Evolutionary conservation across 2,797 vertebrate genomes (phyloP).

Genomic region (Acanthornis magna): DNA sequence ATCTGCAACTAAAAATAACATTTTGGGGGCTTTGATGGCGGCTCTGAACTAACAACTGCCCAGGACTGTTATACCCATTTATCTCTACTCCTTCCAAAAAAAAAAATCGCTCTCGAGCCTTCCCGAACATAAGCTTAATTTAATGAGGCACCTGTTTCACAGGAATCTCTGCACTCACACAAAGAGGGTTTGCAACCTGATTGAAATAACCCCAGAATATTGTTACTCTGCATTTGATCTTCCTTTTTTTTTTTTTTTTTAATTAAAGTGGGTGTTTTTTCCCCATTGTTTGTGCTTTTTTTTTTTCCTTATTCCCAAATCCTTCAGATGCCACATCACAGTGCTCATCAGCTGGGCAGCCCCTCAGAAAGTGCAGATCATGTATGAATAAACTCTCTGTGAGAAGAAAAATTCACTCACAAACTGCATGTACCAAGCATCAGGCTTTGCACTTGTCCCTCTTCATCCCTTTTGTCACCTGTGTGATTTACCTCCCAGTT

Average conservation of each 20-base stretch:
- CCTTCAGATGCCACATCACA: background rate
- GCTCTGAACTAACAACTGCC: conserved; percentile 30
- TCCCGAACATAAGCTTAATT: background rate
- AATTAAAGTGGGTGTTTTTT: background rate
- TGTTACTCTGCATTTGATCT: background rate
- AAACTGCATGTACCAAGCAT: background rate
- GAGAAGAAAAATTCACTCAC: background rate
- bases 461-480: background rate
- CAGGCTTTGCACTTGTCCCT: background rate
- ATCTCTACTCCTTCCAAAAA: background rate
- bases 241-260: background rate
- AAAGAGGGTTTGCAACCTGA: background rate
- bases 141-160: conserved; percentile 18
- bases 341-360: background rate
- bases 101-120: background rate
- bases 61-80: conserved; percentile 44
- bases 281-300: background rate
- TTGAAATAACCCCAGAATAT: background rate
- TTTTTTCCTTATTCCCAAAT: background rate
- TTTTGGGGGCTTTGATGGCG: conserved; percentile 48
- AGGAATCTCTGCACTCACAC: background rate
- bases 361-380: background rate
- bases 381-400: background rate
- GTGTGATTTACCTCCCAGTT: background rate
- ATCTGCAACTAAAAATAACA: conserved; percentile 70